These are phyloP conservation scores for Tetranychus piercei DNA, from an alignment of 2,888 invertebrate species.

Conservation along the genomic window DNA sequence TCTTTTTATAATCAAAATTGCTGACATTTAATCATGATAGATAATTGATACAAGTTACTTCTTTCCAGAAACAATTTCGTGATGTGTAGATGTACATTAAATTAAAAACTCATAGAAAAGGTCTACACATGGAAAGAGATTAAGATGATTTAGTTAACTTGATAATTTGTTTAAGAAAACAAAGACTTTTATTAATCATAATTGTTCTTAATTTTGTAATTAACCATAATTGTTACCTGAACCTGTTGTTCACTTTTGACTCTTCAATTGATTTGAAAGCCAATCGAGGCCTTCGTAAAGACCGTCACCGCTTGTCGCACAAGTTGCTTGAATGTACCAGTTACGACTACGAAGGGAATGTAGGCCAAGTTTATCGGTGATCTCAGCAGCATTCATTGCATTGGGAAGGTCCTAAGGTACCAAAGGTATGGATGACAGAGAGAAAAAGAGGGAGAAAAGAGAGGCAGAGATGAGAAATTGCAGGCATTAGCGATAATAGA, in stretches of 20 bases:
- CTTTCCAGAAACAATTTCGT: no score
- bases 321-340: slow-evolving; percentile 89
- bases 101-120: no score
- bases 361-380: slow-evolving; percentile 95
- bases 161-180: no score
- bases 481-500: not conserved
- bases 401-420: slow-evolving; percentile 59
- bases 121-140: no score
- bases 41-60: no score
- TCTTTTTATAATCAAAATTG: no score
- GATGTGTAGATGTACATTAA: no score
- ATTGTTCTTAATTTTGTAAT: no score
- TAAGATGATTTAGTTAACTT: no score
- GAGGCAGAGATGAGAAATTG: not conserved
- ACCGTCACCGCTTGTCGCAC: slow-evolving; percentile 97
- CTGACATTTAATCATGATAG: no score
- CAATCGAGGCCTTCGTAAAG: slow-evolving; percentile 98
- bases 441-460: not conserved
- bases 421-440: not conserved
- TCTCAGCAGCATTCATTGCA: slow-evolving; percentile 99
- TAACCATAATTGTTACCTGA: no score
- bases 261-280: slow-evolving; percentile 40
- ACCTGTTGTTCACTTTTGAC: not conserved
- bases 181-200: no score
- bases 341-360: slow-evolving; percentile 78